Base-by-base conservation (phyloP, 1,140 invertebrate species). In the Pseudachorutes palmiensis region DNA sequence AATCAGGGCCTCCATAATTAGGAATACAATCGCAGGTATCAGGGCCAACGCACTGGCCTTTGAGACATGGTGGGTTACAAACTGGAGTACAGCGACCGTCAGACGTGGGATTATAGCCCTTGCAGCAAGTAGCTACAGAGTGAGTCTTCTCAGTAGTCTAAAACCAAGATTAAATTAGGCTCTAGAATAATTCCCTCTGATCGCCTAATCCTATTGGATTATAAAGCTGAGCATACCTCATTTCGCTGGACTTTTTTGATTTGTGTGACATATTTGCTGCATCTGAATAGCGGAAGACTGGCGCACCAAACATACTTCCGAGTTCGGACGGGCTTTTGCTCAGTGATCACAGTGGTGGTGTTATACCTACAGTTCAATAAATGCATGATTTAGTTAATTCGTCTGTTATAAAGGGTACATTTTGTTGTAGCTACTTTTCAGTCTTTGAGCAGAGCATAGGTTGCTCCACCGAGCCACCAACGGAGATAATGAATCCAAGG, bases 1-100 rank as follows among this genome's bases (percentile, higher is more conserved):
- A 97, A 33, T 83, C 82, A 5, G 88, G 88, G 33, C 93, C 93
- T 45, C 92, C 92, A 76, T 87, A 96, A 55, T 91, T 92, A 49
- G 85, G 83, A 66, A 87, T 85, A 75, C 93, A 96, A 77, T 91
- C 85, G 77, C 93, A 96, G 65, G 83, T 83, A 73, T 95, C 87
- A 0, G 93, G 92, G 24, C 85, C 88, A 30, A 89, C 78, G 76
- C 93, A 97, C 48, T 82, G 84, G 19, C 94, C 94, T 59, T 69
- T 51, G 45, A 89, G 79, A 76, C 94, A 97, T 19, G 85, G 80
- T 31, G 88, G 81, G 3, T 83, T 84, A 77, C 93, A 96, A 67
- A 92, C 81, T 0, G 93, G 87, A 69, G 88, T 81, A 76, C 91
- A 93, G 48, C 80, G 82, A 16, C 77, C 73, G 1, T 80, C 79